Evolutionary conservation across 2,113 vertebrate species (phyloP).

Genomic region (Falco punctatus): DNA sequence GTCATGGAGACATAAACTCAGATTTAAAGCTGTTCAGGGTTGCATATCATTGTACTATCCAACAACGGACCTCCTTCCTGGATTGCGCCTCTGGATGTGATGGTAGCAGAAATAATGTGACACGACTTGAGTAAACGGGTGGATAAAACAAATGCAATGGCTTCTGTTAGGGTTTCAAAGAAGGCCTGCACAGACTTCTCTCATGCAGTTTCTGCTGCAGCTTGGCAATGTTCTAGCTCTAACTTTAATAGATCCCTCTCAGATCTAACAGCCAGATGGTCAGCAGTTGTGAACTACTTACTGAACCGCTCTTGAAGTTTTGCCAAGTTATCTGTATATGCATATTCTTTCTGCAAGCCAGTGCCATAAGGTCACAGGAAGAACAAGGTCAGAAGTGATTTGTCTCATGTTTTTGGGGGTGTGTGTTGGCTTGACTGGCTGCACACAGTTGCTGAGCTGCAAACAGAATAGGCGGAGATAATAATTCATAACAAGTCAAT

Average conservation of each 20-base stretch:
- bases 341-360: slow-evolving; percentile 31
- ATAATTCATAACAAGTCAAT: not conserved
- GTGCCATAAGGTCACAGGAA: slow-evolving; percentile 37
- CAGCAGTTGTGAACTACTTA: slow-evolving; percentile 57
- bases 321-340: slow-evolving; percentile 19
- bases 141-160: not conserved
- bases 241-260: slow-evolving; percentile 32
- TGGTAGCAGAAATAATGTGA: not conserved
- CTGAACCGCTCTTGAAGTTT: slow-evolving; percentile 15
- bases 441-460: not conserved
- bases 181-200: not conserved
- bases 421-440: not conserved
- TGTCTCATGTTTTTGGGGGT: not conserved
- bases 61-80: not conserved
- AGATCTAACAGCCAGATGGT: slow-evolving; percentile 63
- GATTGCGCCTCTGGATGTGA: not conserved
- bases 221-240: slow-evolving; percentile 2
- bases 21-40: not conserved
- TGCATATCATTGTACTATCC: not conserved
- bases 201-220: slow-evolving; percentile 7
- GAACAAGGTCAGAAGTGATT: slow-evolving; percentile 45
- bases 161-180: not conserved
- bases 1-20: not conserved
- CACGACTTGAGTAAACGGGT: not conserved
- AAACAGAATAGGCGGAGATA: not conserved